Evolutionary conservation across 2,797 vertebrate species (phyloP), one percentile per base, ranked within the genome.

Genomic region (Parauchenoglanis ngamensis): DNA sequence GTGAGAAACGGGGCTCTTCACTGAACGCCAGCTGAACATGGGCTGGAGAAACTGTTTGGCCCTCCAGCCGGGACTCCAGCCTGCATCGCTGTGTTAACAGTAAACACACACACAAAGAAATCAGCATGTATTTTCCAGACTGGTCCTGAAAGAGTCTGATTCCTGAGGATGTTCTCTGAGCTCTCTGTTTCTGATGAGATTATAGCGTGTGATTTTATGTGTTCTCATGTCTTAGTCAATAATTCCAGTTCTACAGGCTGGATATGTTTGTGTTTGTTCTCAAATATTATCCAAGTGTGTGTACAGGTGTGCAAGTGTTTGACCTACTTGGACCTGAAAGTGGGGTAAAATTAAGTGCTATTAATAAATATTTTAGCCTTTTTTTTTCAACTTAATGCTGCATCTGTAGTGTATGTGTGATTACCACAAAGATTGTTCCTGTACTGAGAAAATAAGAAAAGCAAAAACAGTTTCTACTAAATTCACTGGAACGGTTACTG

Each of bases 1-100:
- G 87, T 40, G 86, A 73, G 17, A 84, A 56, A 25, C 85, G 90
- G 23, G 91, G 87, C 91, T 93, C 94, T 86, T 95, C 93, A 63
- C 90, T 87, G 90, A 95, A 95, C 88, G 92, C 94, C 93, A 96
- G 93, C 79, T 94, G 95, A 87, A 96, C 92, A 19, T 96, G 95
- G 75, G 94, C 94, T 2, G 95, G 94, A 84, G 95, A 96, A 88
- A 94, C 90, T 76, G 93, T 90, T 91, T 91, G 93, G 86, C 93
- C 88, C 90, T 95, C 90, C 52, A 90, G 84, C 70, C 85, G 90
- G 76, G 90, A 89, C 83, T 91, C 95, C 89, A 93, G 91, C 89
- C 92, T 93, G 87, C 92, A 94, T 15, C 90, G 92, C 93, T 96
- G 85, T 79, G 85, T 86, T 85, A 68, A 81, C 87, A 88, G 76